Conservation (phyloP, 1,140 invertebrate genomes). For the Lamellibrachia luymesi region DNA sequence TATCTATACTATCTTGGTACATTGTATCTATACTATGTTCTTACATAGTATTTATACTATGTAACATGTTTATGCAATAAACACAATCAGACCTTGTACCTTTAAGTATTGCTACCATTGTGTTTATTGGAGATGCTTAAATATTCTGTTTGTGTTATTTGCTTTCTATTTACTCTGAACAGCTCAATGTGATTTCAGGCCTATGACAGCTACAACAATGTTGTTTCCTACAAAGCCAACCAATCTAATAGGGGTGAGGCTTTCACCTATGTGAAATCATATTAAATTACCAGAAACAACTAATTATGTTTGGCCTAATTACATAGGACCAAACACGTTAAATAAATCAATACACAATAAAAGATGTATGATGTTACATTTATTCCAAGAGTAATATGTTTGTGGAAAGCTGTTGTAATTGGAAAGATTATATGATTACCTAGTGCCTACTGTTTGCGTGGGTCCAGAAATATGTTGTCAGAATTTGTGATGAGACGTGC, state of each 20-base stretch:
- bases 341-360: background rate
- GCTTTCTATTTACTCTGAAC: background rate
- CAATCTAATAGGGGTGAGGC: background rate
- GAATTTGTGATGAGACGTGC: background rate
- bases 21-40: too few species aligned
- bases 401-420: background rate
- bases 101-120: too few species aligned
- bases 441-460: background rate
- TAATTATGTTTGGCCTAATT: background rate
- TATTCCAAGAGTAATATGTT: background rate
- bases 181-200: background rate
- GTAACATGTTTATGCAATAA: too few species aligned
- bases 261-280: background rate
- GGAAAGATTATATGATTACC: background rate
- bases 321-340: background rate
- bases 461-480: background rate
- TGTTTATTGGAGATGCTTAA: background rate
- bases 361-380: background rate
- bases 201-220: background rate
- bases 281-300: background rate
- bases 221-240: background rate
- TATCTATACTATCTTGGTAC: too few species aligned
- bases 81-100: background rate
- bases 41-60: too few species aligned
- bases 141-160: background rate